Evolutionary conservation across 2,888 invertebrate species (phyloP).

Genomic region (Platycheirus rosarum): DNA sequence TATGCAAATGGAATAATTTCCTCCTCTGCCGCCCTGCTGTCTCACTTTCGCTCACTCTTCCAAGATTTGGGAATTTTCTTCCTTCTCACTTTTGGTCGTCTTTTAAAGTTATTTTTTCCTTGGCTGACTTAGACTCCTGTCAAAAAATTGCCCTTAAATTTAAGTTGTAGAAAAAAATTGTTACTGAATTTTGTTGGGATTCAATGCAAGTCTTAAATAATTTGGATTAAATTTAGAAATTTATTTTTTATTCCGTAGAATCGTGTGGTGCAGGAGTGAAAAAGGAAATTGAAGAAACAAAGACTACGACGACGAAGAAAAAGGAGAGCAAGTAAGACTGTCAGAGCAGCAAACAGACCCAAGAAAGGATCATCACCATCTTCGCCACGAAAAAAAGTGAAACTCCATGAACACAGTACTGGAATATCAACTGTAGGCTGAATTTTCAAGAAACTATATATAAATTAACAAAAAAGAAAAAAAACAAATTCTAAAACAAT

Average conservation of each 20-base stretch:
- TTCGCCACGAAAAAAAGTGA: conserved; percentile 8
- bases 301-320: conserved; percentile 44
- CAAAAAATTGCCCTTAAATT: conserved; percentile 58
- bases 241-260: conserved; percentile 58
- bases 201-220: conserved; percentile 3
- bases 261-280: conserved; percentile 58
- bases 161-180: conserved; percentile 31
- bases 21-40: conserved; percentile 51
- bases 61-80: conserved; percentile 58
- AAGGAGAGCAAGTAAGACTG: conserved; percentile 58
- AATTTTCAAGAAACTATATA: background rate
- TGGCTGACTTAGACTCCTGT: conserved; percentile 60
- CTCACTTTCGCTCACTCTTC: conserved; percentile 50
- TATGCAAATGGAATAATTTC: conserved; percentile 70
- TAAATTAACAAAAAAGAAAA: conserved; percentile 2
- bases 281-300: conserved; percentile 62
- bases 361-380: conserved; percentile 56
- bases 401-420: conserved; percentile 8
- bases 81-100: conserved; percentile 54
- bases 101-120: conserved; percentile 52
- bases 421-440: conserved; percentile 13
- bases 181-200: conserved; percentile 29
- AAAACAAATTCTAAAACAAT: conserved; percentile 41
- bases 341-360: conserved; percentile 43
- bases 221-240: conserved; percentile 20